These are phyloP conservation scores for Copidosoma aretas DNA, from an alignment of 2,888 invertebrate genomes.

Conservation along the genomic window DNA sequence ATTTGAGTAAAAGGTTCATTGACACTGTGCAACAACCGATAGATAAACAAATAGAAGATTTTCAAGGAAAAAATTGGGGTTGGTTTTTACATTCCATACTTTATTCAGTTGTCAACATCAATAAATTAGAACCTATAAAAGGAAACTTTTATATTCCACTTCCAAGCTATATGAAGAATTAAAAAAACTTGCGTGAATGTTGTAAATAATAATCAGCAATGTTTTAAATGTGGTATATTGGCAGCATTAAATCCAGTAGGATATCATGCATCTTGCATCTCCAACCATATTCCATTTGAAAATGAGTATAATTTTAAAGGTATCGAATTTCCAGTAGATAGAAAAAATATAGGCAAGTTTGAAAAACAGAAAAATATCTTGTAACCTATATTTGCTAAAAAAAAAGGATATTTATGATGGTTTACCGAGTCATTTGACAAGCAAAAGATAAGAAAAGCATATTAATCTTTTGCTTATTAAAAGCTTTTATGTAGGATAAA, in stretches of 20 bases:
- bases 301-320: slow-evolving; percentile 37
- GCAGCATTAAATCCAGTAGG: slow-evolving; percentile 42
- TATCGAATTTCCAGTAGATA: slow-evolving; percentile 44
- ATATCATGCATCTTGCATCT: slow-evolving; percentile 26
- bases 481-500: too few species aligned
- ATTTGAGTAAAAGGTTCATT: background rate
- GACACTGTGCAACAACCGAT: background rate
- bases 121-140: background rate
- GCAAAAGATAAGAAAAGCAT: too few species aligned
- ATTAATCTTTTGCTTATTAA: too few species aligned
- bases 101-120: background rate
- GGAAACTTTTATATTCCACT: background rate
- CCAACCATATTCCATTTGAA: slow-evolving; percentile 35
- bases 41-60: background rate
- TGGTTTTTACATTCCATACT: background rate
- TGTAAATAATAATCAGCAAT: slow-evolving; percentile 38
- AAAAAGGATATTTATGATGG: background rate
- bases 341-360: slow-evolving; percentile 41
- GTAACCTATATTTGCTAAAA: background rate
- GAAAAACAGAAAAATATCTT: slow-evolving; percentile 41
- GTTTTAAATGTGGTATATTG: slow-evolving; percentile 46
- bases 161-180: background rate
- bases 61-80: background rate
- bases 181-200: too few species aligned
- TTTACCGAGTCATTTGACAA: slow-evolving; percentile 3